Evolutionary conservation across 2,888 invertebrate species (phyloP), one percentile per base, ranked within the genome.

Genomic region (Notodonta dromedarius): DNA sequence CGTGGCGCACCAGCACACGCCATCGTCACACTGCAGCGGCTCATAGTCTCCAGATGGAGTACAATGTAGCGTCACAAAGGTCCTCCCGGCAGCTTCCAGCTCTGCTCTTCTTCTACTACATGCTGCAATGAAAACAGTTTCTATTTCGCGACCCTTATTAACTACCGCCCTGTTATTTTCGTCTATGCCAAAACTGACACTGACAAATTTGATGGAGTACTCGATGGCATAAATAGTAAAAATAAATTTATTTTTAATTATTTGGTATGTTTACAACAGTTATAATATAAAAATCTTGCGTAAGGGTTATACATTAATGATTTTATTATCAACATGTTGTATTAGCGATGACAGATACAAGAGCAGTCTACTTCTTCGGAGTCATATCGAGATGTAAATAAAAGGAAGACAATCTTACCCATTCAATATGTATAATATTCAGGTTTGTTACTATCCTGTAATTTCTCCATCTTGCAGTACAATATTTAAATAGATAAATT

Each of bases 1-100:
- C 46, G 95, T 93, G 2, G 94, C 95, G 82, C 96, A 96, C 96
- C 96, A 96, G 78, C 96, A 96, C 67, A 95, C 79, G 2, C 94
- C 95, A 60, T 94, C 89, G 80, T 95, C 95, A 77, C 96, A 96
- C 79, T 96, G 96, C 40, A 96, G 81, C 32, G 91, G 87, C 77
- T 96, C 96, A 80, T 94, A 96, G 86, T 96, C 96, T 24, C 96
- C 96, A 73, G 91, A 88, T 50, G 88, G 74, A 56, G 95, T 93
- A 79, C 96, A 96, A 79, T 96, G 96, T 16, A 96, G 87, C 5
- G 95, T 94, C 5, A 95, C 94, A 55, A 93, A 91, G 5, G 74
- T 83, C 42, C 91, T 85, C 51, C 86, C 87, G n/a, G 79, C 67
- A n/a, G 81, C 83, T 78, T 94, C 91, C 61, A 96, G 75, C 71